Evolutionary conservation across 2,888 invertebrate genomes (phyloP).

Genomic region (Trichopoda pennipes): DNA sequence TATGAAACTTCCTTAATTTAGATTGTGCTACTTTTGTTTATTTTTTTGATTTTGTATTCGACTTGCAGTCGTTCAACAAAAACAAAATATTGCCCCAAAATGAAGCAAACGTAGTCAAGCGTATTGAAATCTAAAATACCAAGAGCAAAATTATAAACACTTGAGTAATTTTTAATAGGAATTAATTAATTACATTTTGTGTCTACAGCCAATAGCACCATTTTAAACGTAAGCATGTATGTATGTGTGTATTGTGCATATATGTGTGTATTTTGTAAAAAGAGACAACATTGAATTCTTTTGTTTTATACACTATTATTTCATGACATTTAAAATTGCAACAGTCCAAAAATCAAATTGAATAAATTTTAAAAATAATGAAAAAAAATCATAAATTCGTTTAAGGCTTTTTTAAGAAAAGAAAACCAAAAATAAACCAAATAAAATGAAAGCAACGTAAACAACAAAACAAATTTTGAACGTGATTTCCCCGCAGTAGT

Average conservation of each 20-base stretch:
- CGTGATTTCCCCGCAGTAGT: slow-evolving; percentile 13
- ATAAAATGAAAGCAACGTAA: slow-evolving; percentile 6
- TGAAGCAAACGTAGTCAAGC: slow-evolving; percentile 43
- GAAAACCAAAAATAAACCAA: neutral
- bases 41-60: slow-evolving; percentile 21
- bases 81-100: slow-evolving; percentile 22
- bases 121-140: slow-evolving; percentile 47
- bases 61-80: slow-evolving; percentile 16
- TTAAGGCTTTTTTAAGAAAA: slow-evolving; percentile 20
- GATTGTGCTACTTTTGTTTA: slow-evolving; percentile 49
- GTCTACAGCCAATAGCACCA: slow-evolving; percentile 1
- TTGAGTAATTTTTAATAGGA: slow-evolving; percentile 66
- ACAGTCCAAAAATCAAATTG: slow-evolving; percentile 21
- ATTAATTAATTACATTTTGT: slow-evolving; percentile 12
- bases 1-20: slow-evolving; percentile 58
- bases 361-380: slow-evolving; percentile 2
- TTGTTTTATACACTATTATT: slow-evolving; percentile 12
- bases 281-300: slow-evolving; percentile 41
- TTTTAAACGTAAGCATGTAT: slow-evolving; percentile 10
- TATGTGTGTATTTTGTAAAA: neutral
- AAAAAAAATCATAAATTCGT: slow-evolving; percentile 11
- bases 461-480: slow-evolving; percentile 15
- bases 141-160: slow-evolving; percentile 68
- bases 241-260: neutral
- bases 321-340: slow-evolving; percentile 45